phyloP scores from a whole-genome alignment of 1,140 invertebrate genomes.

The Cherax destructor region DNA sequence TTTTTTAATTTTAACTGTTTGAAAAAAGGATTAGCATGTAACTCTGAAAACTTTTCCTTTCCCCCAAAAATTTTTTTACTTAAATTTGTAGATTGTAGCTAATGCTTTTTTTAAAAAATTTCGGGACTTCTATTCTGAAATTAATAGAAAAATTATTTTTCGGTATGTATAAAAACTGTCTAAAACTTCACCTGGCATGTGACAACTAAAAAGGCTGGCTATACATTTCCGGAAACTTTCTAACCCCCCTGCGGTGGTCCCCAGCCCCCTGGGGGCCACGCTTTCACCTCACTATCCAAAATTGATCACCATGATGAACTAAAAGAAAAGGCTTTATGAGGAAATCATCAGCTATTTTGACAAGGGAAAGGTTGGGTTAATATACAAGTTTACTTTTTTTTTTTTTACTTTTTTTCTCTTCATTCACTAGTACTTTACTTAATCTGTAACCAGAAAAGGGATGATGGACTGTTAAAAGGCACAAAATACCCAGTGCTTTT shows the following conservation, averaged over 20 bases:
- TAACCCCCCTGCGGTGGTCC: constrained; percentile 87
- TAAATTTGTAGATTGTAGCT: no score
- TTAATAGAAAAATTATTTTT: constrained; percentile 95
- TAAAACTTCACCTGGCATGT: constrained; percentile 89
- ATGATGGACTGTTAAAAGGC: no score
- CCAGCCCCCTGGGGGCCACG: constrained; percentile 82
- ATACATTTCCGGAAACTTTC: constrained; percentile 92
- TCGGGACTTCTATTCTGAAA: constrained; percentile 93
- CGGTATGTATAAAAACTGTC: constrained; percentile 95
- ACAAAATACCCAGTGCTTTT: no score
- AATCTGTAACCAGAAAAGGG: no score
- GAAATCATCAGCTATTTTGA: constrained; percentile 93
- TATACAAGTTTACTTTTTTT: no score
- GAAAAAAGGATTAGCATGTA: neutral
- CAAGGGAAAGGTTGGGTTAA: constrained; percentile 83
- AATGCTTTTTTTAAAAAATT: constrained; percentile 62
- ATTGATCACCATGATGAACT: constrained; percentile 88
- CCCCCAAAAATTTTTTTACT: no score
- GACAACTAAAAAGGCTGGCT: constrained; percentile 96
- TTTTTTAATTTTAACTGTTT: neutral
- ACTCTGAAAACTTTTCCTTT: no score
- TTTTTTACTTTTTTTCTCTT: no score
- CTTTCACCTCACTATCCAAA: constrained; percentile 80
- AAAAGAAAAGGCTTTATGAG: constrained; percentile 92
- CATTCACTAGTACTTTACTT: no score